Evolutionary conservation across 2,113 vertebrate genomes (phyloP).

Genomic region (Nibea albiflora): DNA sequence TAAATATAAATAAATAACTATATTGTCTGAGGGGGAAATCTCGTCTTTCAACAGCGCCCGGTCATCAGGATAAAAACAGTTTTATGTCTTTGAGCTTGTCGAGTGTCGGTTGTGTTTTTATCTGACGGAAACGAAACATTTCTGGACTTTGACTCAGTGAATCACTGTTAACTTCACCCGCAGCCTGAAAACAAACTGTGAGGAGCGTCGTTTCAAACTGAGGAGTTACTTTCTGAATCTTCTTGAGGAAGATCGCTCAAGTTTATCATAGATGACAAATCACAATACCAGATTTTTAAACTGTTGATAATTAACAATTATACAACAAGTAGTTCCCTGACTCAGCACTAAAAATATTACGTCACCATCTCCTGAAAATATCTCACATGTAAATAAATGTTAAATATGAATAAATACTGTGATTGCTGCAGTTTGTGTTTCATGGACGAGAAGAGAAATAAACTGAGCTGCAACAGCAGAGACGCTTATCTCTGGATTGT

Average conservation of each 20-base stretch:
- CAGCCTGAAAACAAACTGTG: neutral
- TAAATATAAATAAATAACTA: no score
- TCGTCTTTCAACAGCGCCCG: neutral
- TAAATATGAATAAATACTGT: no score
- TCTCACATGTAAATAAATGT: no score
- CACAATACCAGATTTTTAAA: no score
- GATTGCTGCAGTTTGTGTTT: no score
- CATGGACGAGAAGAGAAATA: no score
- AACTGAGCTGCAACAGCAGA: no score
- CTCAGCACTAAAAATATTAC: no score
- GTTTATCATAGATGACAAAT: neutral
- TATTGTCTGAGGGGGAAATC: neutral
- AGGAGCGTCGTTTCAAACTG: neutral
- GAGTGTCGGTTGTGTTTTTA: slow-evolving; percentile 9
- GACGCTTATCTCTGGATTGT: no score
- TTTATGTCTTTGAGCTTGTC: neutral
- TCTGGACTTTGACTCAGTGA: slow-evolving; percentile 31
- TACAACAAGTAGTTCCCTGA: no score
- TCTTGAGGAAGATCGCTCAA: neutral
- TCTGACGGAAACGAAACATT: slow-evolving; percentile 4
- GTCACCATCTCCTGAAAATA: no score
- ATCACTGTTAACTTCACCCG: neutral
- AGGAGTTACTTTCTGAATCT: neutral
- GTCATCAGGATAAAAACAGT: neutral
- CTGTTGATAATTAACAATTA: no score